These are phyloP conservation scores for Heteromyza rotundicornis DNA, from an alignment of 2,888 invertebrate species.

Conservation along the genomic window DNA sequence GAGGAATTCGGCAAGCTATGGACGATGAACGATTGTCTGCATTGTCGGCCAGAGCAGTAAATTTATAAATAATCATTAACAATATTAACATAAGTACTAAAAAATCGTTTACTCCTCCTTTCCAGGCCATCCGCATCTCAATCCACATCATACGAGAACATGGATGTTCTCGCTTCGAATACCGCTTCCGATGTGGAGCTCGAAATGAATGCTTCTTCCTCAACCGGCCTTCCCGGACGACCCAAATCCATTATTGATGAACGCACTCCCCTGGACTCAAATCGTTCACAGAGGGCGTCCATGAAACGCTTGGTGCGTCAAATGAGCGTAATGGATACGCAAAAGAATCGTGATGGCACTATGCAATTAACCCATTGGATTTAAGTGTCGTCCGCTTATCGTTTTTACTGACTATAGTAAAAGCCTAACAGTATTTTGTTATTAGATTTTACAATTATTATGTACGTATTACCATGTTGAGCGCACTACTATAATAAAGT, in stretches of 20 bases:
- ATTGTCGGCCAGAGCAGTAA: constrained; percentile 75
- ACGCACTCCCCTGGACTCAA: constrained; percentile 58
- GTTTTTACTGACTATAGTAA: background rate
- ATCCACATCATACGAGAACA: constrained; percentile 75
- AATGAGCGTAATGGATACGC: constrained; percentile 82
- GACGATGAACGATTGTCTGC: constrained; percentile 75
- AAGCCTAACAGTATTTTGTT: constrained; percentile 8
- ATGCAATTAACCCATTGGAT: constrained; percentile 91
- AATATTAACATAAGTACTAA: background rate
- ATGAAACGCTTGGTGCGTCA: constrained; percentile 78
- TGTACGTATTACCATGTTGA: no score
- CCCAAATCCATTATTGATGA: constrained; percentile 54
- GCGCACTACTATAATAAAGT: no score
- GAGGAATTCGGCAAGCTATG: constrained; percentile 87
- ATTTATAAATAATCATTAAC: constrained; percentile 14
- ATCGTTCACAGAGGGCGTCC: constrained; percentile 64
- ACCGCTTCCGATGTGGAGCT: constrained; percentile 51
- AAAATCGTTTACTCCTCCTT: constrained; percentile 16
- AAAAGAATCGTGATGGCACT: constrained; percentile 77
- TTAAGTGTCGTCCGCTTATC: constrained; percentile 53
- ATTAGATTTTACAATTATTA: constrained; percentile 30
- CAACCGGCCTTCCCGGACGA: constrained; percentile 42
- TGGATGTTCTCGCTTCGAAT: constrained; percentile 67
- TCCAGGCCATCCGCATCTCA: constrained; percentile 66
- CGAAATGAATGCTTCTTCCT: constrained; percentile 50